Conservation (phyloP, 1,140 invertebrate genomes). For the Forficula auricularia region DNA sequence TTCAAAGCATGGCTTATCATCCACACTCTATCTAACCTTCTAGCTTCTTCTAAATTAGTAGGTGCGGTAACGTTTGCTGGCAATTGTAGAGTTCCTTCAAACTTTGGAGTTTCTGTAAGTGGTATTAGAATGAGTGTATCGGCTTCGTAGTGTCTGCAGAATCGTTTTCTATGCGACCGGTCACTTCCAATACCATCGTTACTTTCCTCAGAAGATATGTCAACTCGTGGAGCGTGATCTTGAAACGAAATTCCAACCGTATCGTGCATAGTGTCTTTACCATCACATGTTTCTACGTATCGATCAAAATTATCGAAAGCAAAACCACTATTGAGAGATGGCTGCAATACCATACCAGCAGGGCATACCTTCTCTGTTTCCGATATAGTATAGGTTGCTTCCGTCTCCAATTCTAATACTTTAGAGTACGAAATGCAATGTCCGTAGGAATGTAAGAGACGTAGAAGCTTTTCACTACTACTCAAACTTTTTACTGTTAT, state of each 20-base stretch:
- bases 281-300: slow-evolving; percentile 25
- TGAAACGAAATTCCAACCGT: slow-evolving; percentile 29
- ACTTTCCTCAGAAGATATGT: background rate
- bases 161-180: background rate
- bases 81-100: background rate
- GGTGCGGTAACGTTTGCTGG: background rate
- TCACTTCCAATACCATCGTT: background rate
- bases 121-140: background rate
- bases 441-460: background rate
- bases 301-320: slow-evolving; percentile 28
- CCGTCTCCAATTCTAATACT: slow-evolving; percentile 12
- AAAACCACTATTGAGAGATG: slow-evolving; percentile 19
- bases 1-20: slow-evolving; percentile 13
- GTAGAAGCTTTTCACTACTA: background rate
- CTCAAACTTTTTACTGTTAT: slow-evolving; percentile 1
- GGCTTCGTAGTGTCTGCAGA: background rate
- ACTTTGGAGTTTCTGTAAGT: background rate
- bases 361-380: slow-evolving; percentile 15
- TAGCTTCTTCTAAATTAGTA: background rate
- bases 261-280: slow-evolving; percentile 27
- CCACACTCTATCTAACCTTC: slow-evolving; percentile 11
- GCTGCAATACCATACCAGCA: slow-evolving; percentile 13
- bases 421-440: background rate
- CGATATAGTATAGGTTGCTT: slow-evolving; percentile 13
- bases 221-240: slow-evolving; percentile 8